Conservation (phyloP, 2,888 invertebrate genomes). For the Netelia inedita region DNA sequence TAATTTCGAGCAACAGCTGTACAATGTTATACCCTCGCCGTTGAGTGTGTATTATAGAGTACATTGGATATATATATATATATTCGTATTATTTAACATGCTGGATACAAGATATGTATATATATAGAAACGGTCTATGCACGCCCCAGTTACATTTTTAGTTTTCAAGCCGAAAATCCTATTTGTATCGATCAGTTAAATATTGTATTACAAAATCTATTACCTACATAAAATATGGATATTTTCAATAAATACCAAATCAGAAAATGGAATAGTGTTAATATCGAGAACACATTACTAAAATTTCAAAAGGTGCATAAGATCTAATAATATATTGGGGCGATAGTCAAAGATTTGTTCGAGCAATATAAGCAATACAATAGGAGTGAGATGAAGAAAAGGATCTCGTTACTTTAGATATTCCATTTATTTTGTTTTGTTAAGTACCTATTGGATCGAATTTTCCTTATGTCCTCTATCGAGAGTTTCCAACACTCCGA, state of each 20-base stretch:
- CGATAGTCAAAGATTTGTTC: no score
- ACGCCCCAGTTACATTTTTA: not conserved
- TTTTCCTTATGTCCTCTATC: not conserved
- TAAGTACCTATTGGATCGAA: not conserved
- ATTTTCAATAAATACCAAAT: no score
- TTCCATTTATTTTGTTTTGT: not conserved
- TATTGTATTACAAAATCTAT: not conserved
- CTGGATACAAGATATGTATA: not conserved
- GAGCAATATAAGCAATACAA: no score
- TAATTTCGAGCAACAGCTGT: slow-evolving; percentile 43
- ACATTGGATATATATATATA: not conserved
- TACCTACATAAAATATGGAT: not conserved
- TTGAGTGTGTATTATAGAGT: not conserved
- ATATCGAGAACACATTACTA: not conserved
- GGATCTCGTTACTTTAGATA: no score
- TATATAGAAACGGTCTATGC: not conserved
- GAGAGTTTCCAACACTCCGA: not conserved
- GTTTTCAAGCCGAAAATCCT: not conserved
- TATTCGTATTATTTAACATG: not conserved
- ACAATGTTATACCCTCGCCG: not conserved
- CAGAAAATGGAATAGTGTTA: not conserved
- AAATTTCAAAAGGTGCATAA: no score
- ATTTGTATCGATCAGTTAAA: not conserved
- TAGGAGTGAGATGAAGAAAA: no score
- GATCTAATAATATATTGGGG: no score